Conservation (phyloP, 2,888 invertebrate species). For the Apotomis capreana region DNA sequence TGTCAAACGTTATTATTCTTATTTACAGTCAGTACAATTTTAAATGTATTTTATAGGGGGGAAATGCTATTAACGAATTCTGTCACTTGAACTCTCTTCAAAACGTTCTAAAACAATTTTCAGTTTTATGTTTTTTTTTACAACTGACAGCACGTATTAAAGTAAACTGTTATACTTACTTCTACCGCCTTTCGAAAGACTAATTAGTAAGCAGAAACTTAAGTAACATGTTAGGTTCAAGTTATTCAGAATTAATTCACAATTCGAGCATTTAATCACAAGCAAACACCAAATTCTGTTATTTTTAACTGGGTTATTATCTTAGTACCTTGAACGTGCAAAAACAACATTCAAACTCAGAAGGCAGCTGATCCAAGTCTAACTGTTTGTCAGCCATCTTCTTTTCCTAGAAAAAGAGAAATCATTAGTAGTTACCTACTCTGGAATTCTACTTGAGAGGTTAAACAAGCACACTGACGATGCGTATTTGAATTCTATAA, state of each 20-base stretch:
- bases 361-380: slow-evolving; percentile 94
- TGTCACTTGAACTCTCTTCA: background rate
- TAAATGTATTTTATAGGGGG: background rate
- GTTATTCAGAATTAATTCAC: slow-evolving; percentile 11
- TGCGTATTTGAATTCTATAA: background rate
- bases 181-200: slow-evolving; percentile 25
- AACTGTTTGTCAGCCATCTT: slow-evolving; percentile 88
- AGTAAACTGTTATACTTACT: slow-evolving; percentile 30
- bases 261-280: background rate
- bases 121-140: background rate
- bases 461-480: slow-evolving; percentile 23
- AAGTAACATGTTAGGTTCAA: slow-evolving; percentile 7
- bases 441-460: slow-evolving; percentile 10
- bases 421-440: slow-evolving; percentile 63
- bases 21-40: slow-evolving; percentile 27
- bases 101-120: background rate
- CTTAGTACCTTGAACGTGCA: slow-evolving; percentile 95
- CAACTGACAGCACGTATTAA: background rate
- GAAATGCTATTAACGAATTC: background rate
- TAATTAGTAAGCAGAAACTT: slow-evolving; percentile 28
- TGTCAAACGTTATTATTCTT: slow-evolving; percentile 45
- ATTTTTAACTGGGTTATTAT: slow-evolving; percentile 58
- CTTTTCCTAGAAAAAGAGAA: slow-evolving; percentile 85
- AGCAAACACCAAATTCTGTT: slow-evolving; percentile 17
- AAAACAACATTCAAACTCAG: slow-evolving; percentile 98